Base-by-base conservation (phyloP, 2,888 invertebrate genomes). In the Drosophila limbata region DNA sequence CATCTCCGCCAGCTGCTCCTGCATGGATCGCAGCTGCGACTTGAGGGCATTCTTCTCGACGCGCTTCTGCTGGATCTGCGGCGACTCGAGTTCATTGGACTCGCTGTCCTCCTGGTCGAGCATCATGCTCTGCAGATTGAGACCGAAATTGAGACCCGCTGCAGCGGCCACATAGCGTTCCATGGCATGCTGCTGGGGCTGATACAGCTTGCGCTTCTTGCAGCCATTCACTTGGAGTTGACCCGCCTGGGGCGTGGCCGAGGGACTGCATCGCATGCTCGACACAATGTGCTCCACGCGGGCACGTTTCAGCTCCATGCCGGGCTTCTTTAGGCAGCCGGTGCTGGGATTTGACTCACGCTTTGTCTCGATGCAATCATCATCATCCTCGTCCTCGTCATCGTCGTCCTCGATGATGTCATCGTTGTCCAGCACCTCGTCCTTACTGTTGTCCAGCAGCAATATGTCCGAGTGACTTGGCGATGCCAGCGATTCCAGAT, bases 231-330 rank as follows among this genome's bases (percentile, higher is more conserved):
- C 92, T 81, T 92, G 92, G 13, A 91, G 81, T 92, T 96, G 95
- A 1, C 78, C 81, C 1, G 95, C 94, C 82, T 94, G 94, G 67
- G 93, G 91, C 11, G 93, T 94, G 21, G 96, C 96, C 73, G 95
- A 96, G 40, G 97, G 97, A 91, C 97, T 97, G 77, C 96, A 96
- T 75, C 97, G 95, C 97, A 98, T 98, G 79, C 96, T 96, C 81
- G 97, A 97, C 86, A 98, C 97, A 89, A 98, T 98, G 93, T 97
- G 98, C 93, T 98, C 98, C 78, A 98, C 98, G 83, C 98, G 95
- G 45, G 98, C 98, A 86, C 98, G 95, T 93, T 98, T 98, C 90
- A 97, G 95, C 92, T 97, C 97, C 76, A 96, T 94, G 81, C 95
- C 96, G 61, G 94, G 91, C 73, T 94, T 94, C 80, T 94, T 94